Base-by-base conservation (phyloP, 2,888 invertebrate genomes). In the Chalcis sispes region DNA sequence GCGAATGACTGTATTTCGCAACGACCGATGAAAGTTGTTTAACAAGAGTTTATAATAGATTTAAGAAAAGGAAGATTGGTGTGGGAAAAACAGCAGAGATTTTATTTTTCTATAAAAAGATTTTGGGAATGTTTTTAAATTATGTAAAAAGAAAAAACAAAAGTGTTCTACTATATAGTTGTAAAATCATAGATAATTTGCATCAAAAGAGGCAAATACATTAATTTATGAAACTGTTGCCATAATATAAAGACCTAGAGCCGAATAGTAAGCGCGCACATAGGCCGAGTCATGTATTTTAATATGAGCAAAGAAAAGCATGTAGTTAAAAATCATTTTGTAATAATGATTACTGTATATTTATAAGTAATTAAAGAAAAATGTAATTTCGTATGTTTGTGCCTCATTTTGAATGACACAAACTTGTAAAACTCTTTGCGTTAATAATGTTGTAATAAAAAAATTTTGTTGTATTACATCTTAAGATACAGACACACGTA, bases 341-440 rank as follows among this genome's bases (percentile, higher is more conserved):
- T 81, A 80, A 79, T 62, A 72, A 50, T 54, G 29, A 81, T 76
- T 75, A 77, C 72, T 82, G 80, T 84, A 82, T 75, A 80, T 82
- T 73, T 73, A 73, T 73, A 77, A 78, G 71, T 69, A 79, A 80
- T 72, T 79, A 80, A 81, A 81, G 80, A 81, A 80, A 80, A 77
- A 79, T 75, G 77, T 79, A 80, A 82, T 78, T 82, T 79, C 75
- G 75, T 83, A 82, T 77, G 78, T 79, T 82, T 79, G 80, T 80
- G 80, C 79, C 78, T 82, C 78, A 79, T 80, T 82, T 82, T 73
- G 72, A 79, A 78, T 80, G 79, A 80, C 79, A 76, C 80, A 76
- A 64, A 80, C 75, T 50, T 78, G 71, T 69, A 75, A 79, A 75
- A 81, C 73, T 75, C 50, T 62, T 52, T 70, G 50, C 29, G 62